A percentile compares a stretch with the other conserved stretches of the same genome.
Evolutionary conservation across 2,797 vertebrate genomes (phyloP).

Genomic region (Chaetodon trifasciatus): DNA sequence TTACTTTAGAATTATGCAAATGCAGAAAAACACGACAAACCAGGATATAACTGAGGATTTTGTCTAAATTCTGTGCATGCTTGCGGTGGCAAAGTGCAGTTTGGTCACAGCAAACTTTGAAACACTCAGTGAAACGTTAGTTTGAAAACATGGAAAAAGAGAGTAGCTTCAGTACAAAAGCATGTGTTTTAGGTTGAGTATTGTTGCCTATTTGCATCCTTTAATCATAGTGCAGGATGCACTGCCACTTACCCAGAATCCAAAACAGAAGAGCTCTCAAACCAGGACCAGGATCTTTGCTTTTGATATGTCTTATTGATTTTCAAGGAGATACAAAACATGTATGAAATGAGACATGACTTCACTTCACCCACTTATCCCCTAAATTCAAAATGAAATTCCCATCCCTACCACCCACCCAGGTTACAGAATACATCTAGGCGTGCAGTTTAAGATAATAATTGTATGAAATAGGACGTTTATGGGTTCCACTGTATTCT

Average conservation of each 20-base stretch:
- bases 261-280: not conserved
- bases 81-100: not conserved
- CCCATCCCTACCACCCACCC: too few relatives aligned
- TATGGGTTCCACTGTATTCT: too few relatives aligned
- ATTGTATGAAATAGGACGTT: too few relatives aligned
- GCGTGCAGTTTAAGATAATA: too few relatives aligned
- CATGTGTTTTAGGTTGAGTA: constrained; percentile 1
- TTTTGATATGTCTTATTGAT: too few relatives aligned
- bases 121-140: not conserved
- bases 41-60: not conserved
- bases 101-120: not conserved
- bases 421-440: too few relatives aligned
- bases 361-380: too few relatives aligned
- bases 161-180: not conserved
- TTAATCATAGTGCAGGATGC: not conserved
- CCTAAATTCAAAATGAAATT: too few relatives aligned
- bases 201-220: not conserved
- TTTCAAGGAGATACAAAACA: too few relatives aligned
- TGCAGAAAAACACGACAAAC: not conserved
- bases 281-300: not conserved
- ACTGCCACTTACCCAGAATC: not conserved
- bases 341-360: too few relatives aligned
- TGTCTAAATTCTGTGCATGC: not conserved
- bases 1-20: not conserved
- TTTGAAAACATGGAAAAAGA: not conserved